A percentile compares a stretch with the other conserved stretches of the same genome.
Evolutionary conservation across 1,140 invertebrate genomes (phyloP).

Genomic region (Leguminivora glycinivorella): DNA sequence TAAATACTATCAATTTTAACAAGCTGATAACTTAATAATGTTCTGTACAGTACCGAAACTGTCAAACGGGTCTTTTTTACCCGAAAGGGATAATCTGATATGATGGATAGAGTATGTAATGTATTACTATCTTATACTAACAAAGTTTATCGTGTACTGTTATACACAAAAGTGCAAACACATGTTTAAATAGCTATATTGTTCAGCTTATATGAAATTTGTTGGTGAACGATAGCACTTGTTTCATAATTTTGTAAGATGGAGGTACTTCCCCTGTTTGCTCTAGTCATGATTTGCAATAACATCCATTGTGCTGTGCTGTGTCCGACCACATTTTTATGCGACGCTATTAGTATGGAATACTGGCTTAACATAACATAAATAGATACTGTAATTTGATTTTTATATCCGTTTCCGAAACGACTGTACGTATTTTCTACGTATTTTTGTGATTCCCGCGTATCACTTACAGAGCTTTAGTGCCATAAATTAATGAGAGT

Average conservation of each 20-base stretch:
- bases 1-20: not conserved
- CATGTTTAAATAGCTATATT: constrained; percentile 4
- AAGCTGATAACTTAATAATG: constrained; percentile 14
- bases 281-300: no score
- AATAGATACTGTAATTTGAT: no score
- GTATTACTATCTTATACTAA: constrained; percentile 48
- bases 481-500: not conserved
- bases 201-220: not conserved
- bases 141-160: constrained; percentile 42
- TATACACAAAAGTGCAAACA: constrained; percentile 12
- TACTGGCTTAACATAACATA: no score
- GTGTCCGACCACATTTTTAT: no score
- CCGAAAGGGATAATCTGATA: constrained; percentile 39
- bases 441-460: not conserved
- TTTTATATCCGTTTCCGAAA: not conserved
- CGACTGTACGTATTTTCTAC: not conserved
- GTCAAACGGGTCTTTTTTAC: not conserved
- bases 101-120: constrained; percentile 51
- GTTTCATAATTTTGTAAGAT: no score
- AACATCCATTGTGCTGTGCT: no score
- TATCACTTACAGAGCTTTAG: not conserved
- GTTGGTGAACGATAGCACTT: no score
- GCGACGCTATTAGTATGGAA: no score
- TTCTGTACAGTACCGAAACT: not conserved
- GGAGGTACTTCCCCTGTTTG: no score